Evolutionary conservation across 2,888 invertebrate species (phyloP).

Genomic region (Bombylius discolor): DNA sequence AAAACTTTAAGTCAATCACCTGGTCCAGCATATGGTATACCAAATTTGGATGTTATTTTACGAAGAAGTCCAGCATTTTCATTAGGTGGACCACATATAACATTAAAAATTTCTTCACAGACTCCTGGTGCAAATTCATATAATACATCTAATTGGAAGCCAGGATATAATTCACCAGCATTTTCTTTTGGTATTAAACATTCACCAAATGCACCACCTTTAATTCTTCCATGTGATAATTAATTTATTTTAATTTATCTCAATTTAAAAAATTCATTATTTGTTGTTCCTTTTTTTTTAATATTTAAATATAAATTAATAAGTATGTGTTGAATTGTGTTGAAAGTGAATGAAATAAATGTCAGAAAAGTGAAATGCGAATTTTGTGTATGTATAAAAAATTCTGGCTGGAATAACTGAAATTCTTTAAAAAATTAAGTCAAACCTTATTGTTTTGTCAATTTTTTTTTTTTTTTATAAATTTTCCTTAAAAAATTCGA

Average conservation of each 20-base stretch:
- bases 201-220: constrained; percentile 27
- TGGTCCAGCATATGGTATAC: constrained; percentile 28
- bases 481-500: too few relatives aligned
- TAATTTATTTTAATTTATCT: neutral
- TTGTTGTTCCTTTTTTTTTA: too few relatives aligned
- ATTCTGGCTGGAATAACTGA: too few relatives aligned
- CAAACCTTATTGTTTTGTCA: too few relatives aligned
- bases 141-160: constrained; percentile 25
- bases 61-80: constrained; percentile 24
- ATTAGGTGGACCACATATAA: constrained; percentile 17
- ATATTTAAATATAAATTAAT: too few relatives aligned
- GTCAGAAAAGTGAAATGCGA: too few relatives aligned
- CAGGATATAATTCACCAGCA: constrained; percentile 23
- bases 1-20: constrained; percentile 19
- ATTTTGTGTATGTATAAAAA: too few relatives aligned
- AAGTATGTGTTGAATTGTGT: too few relatives aligned
- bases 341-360: too few relatives aligned
- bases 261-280: too few relatives aligned
- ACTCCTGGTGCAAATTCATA: constrained; percentile 29
- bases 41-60: constrained; percentile 19
- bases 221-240: constrained; percentile 32
- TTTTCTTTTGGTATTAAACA: constrained; percentile 32
- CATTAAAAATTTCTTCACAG: constrained; percentile 8
- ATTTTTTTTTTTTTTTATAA: too few relatives aligned
- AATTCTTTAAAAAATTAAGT: too few relatives aligned